Evolutionary conservation across 2,888 invertebrate genomes (phyloP).

Genomic region (Eristalis arbustorum): DNA sequence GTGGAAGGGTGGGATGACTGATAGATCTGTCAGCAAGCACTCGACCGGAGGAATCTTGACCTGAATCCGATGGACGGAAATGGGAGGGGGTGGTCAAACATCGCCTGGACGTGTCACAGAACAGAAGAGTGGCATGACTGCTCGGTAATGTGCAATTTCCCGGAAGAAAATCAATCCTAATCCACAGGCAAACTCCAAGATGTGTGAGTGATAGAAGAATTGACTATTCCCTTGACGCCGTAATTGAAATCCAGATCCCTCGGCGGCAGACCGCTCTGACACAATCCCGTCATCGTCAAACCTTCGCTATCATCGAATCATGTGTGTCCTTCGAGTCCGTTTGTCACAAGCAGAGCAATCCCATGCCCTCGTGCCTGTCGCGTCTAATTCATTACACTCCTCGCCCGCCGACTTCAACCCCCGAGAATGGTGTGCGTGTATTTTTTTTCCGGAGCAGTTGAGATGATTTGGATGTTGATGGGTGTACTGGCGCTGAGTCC

Average conservation of each 20-base stretch:
- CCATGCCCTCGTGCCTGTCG: slow-evolving; percentile 39
- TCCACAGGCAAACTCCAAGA: too few relatives aligned
- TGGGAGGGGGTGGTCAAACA: too few relatives aligned
- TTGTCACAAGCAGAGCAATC: slow-evolving; percentile 38
- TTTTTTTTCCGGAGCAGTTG: slow-evolving; percentile 21
- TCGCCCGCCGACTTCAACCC: slow-evolving; percentile 45
- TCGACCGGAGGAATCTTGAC: too few relatives aligned
- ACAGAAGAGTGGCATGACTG: too few relatives aligned
- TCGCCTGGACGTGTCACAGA: too few relatives aligned
- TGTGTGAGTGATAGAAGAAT: background rate
- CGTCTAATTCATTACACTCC: slow-evolving; percentile 60
- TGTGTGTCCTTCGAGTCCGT: slow-evolving; percentile 31
- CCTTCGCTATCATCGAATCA: slow-evolving; percentile 44
- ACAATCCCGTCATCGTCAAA: slow-evolving; percentile 57
- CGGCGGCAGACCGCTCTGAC: background rate
- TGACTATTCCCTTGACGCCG: background rate
- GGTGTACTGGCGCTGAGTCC: slow-evolving; percentile 35
- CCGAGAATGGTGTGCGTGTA: slow-evolving; percentile 4
- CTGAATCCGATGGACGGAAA: too few relatives aligned
- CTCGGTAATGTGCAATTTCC: too few relatives aligned
- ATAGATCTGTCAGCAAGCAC: too few relatives aligned
- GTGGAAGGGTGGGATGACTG: too few relatives aligned
- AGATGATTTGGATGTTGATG: slow-evolving; percentile 57
- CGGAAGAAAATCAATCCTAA: too few relatives aligned
- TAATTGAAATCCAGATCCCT: background rate